Base-by-base conservation (phyloP, 2,888 invertebrate species). In the Drosophila rubida region DNA sequence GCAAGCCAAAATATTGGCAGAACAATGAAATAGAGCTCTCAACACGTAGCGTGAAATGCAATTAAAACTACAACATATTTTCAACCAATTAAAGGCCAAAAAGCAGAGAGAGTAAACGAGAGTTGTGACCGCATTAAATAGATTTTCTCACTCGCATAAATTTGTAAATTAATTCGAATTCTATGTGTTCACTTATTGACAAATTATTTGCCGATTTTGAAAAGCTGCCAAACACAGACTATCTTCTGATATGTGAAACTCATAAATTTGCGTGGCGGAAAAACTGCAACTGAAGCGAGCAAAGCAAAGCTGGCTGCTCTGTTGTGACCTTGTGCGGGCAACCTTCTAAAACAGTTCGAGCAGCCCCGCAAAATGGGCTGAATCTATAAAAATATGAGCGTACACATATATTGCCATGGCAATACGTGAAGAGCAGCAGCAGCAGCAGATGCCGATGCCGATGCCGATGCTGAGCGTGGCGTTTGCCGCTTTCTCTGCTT, bases 401-500 rank as follows among this genome's bases (percentile, higher is more conserved):
- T 19, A 19, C 19, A 19, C 3, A 48, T 53, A 44, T 49, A 44
- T 57, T 66, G 46, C 39, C 25, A 41, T 64, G 35, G 48, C 50
- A 59, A 57, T 53, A 68, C 39, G 41, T 42, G 30, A 42, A 53
- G 49, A 35, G 35, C 50, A 41, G 27, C 30, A 41, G 27, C 22
- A 22, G 30, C 30, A 30, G 30, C 30, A 30, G 30, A 30, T 30
- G 30, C 30, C 11, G 2, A n/a, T n/a, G n/a, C n/a, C n/a, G n/a
- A n/a, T n/a, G n/a, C n/a, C n/a, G 19, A 45, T 42, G 45, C 41
- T 13, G 41, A 23, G 32, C 37, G 22, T 3, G 19, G 19, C 39
- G 58, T 46, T 14, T 51, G 39, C 30, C 7, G 5, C 13, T 51
- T 13, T 0, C 30, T 9, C 41, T 14, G 30, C 22, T 35, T 19